Evolutionary conservation across 2,797 vertebrate genomes (phyloP).

Genomic region (Tragelaphus eurycerus): DNA sequence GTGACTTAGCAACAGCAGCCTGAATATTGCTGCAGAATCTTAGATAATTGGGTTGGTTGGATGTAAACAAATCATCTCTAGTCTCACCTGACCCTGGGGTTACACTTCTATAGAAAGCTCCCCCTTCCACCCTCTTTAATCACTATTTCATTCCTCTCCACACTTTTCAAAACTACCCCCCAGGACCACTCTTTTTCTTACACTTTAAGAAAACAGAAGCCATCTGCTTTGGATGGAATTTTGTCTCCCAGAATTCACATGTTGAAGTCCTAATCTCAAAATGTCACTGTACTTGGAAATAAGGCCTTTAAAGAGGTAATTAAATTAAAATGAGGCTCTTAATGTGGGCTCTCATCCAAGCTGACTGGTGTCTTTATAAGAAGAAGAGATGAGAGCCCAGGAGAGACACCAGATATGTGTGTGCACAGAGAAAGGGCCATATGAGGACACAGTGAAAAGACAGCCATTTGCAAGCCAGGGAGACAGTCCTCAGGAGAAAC

Average conservation of each 20-base stretch:
- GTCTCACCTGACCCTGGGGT: neutral
- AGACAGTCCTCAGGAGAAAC: conserved; percentile 50
- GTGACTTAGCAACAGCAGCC: too few relatives aligned
- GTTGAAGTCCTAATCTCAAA: conserved; percentile 15
- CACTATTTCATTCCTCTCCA: neutral
- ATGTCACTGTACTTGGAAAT: neutral
- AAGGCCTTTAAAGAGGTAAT: conserved; percentile 5
- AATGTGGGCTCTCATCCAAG: neutral
- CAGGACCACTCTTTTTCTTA: neutral
- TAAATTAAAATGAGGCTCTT: conserved; percentile 1
- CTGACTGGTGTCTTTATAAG: conserved; percentile 16
- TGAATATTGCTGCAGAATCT: neutral
- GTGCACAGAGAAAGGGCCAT: neutral
- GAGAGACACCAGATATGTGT: neutral
- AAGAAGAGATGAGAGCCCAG: neutral
- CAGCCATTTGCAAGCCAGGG: neutral
- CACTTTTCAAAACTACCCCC: neutral
- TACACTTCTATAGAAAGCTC: neutral
- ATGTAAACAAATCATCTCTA: neutral
- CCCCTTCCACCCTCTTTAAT: neutral
- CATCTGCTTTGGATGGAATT: neutral
- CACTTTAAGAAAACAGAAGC: neutral
- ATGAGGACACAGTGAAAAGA: conserved; percentile 31
- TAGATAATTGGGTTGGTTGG: neutral
- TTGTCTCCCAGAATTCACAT: neutral